These are phyloP conservation scores for Anaspis maculata DNA, from an alignment of 2,888 invertebrate genomes.

Conservation along the genomic window DNA sequence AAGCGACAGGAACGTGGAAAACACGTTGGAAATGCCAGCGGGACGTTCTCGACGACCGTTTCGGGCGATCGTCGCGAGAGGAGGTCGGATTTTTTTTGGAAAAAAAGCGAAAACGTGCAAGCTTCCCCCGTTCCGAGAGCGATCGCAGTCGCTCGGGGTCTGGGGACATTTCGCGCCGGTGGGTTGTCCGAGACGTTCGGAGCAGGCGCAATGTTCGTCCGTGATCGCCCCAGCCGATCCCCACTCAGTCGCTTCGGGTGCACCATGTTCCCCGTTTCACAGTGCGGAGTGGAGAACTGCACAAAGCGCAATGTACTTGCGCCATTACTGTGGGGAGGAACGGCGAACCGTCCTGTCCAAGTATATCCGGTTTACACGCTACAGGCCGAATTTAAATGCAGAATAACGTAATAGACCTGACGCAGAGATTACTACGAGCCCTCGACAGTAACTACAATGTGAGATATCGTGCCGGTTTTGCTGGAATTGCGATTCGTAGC, in stretches of 20 bases:
- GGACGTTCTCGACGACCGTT: too few species aligned
- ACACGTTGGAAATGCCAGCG: too few species aligned
- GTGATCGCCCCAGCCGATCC: conserved; percentile 38
- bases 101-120: too few species aligned
- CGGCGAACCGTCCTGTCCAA: conserved; percentile 41
- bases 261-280: conserved; percentile 43
- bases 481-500: conserved; percentile 4
- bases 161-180: too few species aligned
- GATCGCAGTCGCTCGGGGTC: too few species aligned
- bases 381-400: conserved; percentile 60
- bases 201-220: conserved; percentile 36
- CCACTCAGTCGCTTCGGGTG: conserved; percentile 43
- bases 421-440: conserved; percentile 92
- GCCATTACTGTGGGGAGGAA: conserved; percentile 44
- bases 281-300: conserved; percentile 43
- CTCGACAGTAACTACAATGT: conserved; percentile 97
- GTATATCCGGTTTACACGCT: conserved; percentile 42
- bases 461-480: conserved; percentile 49
- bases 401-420: conserved; percentile 82
- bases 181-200: too few species aligned
- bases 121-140: too few species aligned
- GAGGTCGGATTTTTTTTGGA: too few species aligned
- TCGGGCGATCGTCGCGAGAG: too few species aligned
- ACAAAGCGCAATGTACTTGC: conserved; percentile 45
- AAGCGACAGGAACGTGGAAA: too few species aligned